Conservation (phyloP, 2,797 vertebrate species). For the Gambusia yucatana region DNA sequence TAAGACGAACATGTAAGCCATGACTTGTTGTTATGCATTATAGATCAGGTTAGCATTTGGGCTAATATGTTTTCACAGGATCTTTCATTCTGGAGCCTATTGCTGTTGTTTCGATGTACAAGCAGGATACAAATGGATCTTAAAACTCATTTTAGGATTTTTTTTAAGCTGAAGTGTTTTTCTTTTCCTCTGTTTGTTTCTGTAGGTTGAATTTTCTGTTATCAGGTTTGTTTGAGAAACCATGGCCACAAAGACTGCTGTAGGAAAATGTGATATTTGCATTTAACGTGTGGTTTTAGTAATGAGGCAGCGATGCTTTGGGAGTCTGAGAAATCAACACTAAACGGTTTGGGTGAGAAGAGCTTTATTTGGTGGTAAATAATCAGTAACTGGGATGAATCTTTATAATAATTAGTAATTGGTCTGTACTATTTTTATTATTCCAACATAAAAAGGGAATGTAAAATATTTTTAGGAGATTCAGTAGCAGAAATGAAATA, state of each 20-base stretch:
- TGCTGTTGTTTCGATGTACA: not conserved
- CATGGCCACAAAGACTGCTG: not conserved
- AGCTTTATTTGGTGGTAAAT: not conserved
- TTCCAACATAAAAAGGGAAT: not conserved
- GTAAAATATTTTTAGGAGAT: not conserved
- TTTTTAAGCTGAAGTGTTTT: not conserved
- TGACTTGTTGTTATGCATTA: not conserved
- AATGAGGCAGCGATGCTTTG: not conserved
- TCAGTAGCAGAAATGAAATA: not conserved
- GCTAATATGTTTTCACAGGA: not conserved
- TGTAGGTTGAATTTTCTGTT: not conserved
- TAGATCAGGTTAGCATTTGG: not conserved
- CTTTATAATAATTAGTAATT: not conserved
- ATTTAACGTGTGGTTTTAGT: slow-evolving; percentile 1
- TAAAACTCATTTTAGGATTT: not conserved
- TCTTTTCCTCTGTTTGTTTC: not conserved
- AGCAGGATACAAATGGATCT: not conserved
- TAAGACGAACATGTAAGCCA: not conserved
- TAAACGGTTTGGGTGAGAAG: not conserved
- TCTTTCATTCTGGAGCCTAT: not conserved
- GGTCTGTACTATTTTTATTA: not conserved
- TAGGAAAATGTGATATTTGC: not conserved
- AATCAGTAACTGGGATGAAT: not conserved
- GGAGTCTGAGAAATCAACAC: not conserved
- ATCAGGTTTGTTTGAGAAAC: not conserved